Conservation (phyloP, 2,797 vertebrate genomes). For the Caiman crocodilus region DNA sequence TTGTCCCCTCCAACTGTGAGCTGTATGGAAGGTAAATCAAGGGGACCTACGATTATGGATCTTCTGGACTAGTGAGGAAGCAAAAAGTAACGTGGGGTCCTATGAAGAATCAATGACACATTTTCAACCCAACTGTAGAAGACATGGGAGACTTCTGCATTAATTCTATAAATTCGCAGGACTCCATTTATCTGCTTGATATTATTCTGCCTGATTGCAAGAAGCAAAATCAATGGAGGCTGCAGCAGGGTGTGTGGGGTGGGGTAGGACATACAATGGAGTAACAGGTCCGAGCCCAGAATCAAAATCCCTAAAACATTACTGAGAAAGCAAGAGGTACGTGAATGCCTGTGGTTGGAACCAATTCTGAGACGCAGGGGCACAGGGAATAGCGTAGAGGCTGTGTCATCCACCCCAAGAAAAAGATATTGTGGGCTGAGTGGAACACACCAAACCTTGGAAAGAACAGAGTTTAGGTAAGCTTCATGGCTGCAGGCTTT, state of each 20-base stretch:
- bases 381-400: too few relatives aligned
- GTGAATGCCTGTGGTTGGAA: too few relatives aligned
- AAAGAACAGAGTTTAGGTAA: not conserved
- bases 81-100: not conserved
- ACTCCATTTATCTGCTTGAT: constrained; percentile 52
- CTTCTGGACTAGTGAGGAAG: not conserved
- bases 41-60: too few relatives aligned
- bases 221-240: not conserved
- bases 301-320: not conserved
- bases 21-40: too few relatives aligned
- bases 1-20: not conserved
- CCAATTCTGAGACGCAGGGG: too few relatives aligned
- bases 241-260: not conserved
- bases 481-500: fast-evolving
- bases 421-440: fast-evolving
- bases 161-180: not conserved
- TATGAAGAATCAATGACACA: not conserved
- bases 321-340: not conserved
- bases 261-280: constrained; percentile 33
- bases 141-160: not conserved
- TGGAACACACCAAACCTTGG: not conserved
- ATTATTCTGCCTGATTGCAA: not conserved
- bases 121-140: not conserved
- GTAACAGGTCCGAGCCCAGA: not conserved
- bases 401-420: not conserved